Evolutionary conservation across 2,888 invertebrate genomes (phyloP), one percentile per base, ranked within the genome.

Genomic region (Tachina fera): DNA sequence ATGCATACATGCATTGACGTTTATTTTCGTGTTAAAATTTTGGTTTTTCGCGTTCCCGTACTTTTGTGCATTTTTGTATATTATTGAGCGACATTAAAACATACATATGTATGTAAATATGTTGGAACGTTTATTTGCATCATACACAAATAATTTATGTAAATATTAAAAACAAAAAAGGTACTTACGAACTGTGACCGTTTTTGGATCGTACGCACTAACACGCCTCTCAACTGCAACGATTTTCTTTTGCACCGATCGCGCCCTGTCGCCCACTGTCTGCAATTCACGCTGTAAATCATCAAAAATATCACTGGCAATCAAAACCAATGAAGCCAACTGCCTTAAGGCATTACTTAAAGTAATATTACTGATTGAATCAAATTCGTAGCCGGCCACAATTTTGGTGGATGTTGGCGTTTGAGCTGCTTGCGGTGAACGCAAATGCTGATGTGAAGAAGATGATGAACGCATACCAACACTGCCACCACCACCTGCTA

Each of bases 181-280:
- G 9, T 81, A 98, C 98, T 98, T 94, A 98, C 98, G 97, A 94
- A 98, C 97, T 96, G 97, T 95, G 92, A 97, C 96, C 93, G 96
- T 96, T 94, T 97, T 97, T 85, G 98, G 97, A 93, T 98, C 97
- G 93, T 95, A 96, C 87, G 94, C 94, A 90, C 94, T 94, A 90
- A 97, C 96, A 90, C 95, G 94, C 89, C 95, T 95, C 91, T 96
- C 96, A 89, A 97, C 95, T 89, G 93, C 94, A 89, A 94, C 94
- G 89, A 98, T 94, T 92, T 96, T 95, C 80, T 93, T 93, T 91
- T 96, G 95, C 80, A 97, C 95, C 70, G 93, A 93, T 84, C 95
- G 95, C 83, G 97, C 96, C 88, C 97, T 94, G 90, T 95, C 95
- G 80, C 95, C 95, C 89, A 98, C 95, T 87, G 94, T 94, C 90